A percentile compares a stretch with the other conserved stretches of the same genome.
Conservation (phyloP, 1,140 invertebrate genomes). For the Drosophila repleta region DNA sequence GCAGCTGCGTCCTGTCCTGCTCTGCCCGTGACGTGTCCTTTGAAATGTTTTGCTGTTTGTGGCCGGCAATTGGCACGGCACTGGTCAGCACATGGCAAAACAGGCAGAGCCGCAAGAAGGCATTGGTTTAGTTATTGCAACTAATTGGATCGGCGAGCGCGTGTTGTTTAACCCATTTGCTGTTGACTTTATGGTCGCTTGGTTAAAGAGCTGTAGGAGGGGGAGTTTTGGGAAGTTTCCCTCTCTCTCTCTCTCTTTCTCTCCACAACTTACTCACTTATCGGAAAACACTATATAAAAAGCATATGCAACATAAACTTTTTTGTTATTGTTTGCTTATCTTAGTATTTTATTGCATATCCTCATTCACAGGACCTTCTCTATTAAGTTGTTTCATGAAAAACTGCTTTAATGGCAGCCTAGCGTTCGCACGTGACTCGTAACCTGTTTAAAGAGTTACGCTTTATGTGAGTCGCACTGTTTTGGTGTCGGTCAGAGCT, state of each 20-base stretch:
- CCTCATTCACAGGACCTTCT: background rate
- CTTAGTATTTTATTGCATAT: background rate
- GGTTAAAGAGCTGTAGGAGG: conserved; percentile 12
- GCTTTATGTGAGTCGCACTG: conserved; percentile 33
- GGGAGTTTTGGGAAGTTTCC: background rate
- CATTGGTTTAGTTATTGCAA: conserved; percentile 31
- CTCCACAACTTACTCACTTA: background rate
- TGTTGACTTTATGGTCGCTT: conserved; percentile 51
- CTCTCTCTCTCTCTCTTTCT: too few relatives aligned
- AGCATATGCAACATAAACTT: too few relatives aligned
- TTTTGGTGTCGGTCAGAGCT: background rate
- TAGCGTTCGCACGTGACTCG: conserved; percentile 29
- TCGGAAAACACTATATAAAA: background rate
- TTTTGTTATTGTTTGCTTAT: too few relatives aligned
- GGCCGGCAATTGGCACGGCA: conserved; percentile 57
- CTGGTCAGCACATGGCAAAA: conserved; percentile 40
- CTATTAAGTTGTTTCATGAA: conserved; percentile 2
- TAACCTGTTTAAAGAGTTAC: conserved; percentile 35
- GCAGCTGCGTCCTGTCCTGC: conserved; percentile 33
- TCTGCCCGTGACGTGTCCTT: conserved; percentile 57
- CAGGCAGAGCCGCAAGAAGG: conserved; percentile 4
- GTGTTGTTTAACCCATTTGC: conserved; percentile 57
- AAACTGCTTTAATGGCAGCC: conserved; percentile 11
- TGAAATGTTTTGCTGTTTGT: conserved; percentile 71
- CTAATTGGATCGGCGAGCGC: conserved; percentile 58